Base-by-base conservation (phyloP, 2,113 vertebrate species). In the Toxotes chatareus region DNA sequence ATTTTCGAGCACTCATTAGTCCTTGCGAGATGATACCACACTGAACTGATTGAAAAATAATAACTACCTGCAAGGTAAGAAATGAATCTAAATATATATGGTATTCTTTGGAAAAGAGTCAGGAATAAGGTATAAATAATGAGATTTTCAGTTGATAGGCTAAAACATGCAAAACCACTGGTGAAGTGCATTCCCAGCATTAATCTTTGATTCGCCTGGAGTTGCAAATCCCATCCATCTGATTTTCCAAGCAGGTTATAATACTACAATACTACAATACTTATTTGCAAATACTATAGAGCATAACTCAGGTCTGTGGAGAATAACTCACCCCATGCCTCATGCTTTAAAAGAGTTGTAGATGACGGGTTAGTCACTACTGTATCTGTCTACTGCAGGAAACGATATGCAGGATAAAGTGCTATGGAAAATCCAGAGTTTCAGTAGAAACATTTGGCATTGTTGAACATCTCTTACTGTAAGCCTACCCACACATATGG, bases 401-500 rank as follows among this genome's bases (percentile, higher is more conserved):
- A 72, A 27, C 46, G 23, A 76, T 40, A 63, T 31, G 55, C 34
- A 42, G 72, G 51, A 76, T 79, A 34, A 78, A 68, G 44, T 14
- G 61, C 73, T 65, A 85, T 86, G 85, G 76, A 73, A 89, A 88
- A 64, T 46, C 49, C 19, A 82, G 79, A 79, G 56, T 68, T 66
- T 77, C 19, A 76, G 63, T 31, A 23, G 77, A 86, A 80, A 78
- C 82, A 60, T 85, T 89, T 89, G 82, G 80, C 82, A 46, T 87
- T 63, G 67, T 55, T 70, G 61, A 82, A 55, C 53, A 71, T 63
- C 23, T 36, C 51, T 69, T 49, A 74, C 77, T 74, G 83, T 79
- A 73, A 86, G 31, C 47, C 57, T 44, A 74, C 46, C 63, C 86
- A 83, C 84, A 82, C 80, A 83, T 51, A 63, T 32, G 59, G 82